Evolutionary conservation across 2,888 invertebrate species (phyloP), one percentile per base, ranked within the genome.

Genomic region (Rapana venosa): DNA sequence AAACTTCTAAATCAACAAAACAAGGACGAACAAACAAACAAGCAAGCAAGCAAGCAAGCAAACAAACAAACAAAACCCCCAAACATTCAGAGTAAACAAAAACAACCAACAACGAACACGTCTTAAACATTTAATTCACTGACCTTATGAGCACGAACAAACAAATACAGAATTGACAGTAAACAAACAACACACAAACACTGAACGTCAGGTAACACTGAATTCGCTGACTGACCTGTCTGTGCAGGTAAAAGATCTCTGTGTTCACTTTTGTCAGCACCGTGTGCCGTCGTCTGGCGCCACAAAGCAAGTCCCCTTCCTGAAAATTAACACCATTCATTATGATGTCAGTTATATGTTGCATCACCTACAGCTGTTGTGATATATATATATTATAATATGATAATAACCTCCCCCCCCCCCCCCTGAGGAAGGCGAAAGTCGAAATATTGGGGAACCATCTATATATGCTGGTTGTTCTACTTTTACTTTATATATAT

Each of bases 161-260:
- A 32, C 36, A 47, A 26, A 26, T 8, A 47, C 36, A 36, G 30
- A 26, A 77, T 77, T 22, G 4, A 77, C 4, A n/a, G 30, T 22
- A 77, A 77, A n/a, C 4, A 77, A 77, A 77, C n/a, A n/a, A 83
- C 36, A 36, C 36, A 81, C 81, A 83, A 22, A 83, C n/a, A 36
- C 20, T 22, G 26, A n/a, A 26, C 17, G 6, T 17, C 1, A 66
- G 6, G 66, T 26, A 22, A 26, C 81, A 17, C 6, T 8, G 13
- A 79, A n/a, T n/a, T n/a, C 47, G 56, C 36, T 17, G 89, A 93
- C 94, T 93, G 87, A 95, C 95, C 91, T 93, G 93, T 92, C 94
- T 93, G 91, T 95, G 95, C 1, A 95, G 92, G 89, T 93, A 94
- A 8, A 95, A 91, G 20, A 95, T 92, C 87, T 95, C 95, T 22